Percentiles rank a stretch among this genome's conserved stretches.
These are phyloP conservation scores for Spea bombifrons DNA, from an alignment of 2,113 vertebrate species.

Conservation along the genomic window DNA sequence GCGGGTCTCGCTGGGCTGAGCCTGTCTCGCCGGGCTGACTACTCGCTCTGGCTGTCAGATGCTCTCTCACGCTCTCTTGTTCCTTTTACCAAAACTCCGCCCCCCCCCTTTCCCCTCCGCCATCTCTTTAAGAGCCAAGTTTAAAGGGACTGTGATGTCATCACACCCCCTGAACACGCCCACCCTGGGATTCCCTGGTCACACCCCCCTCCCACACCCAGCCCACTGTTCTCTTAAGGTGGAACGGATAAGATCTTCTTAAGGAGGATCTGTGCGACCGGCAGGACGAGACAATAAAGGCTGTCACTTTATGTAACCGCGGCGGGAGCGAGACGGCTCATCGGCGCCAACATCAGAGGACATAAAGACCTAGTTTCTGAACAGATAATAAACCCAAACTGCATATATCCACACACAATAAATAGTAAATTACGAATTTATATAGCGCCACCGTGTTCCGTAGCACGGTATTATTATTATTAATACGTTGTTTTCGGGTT, in stretches of 20 bases:
- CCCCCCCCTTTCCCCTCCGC: slow-evolving; percentile 23
- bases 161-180: slow-evolving; percentile 2
- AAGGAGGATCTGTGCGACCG: background rate
- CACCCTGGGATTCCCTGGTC: slow-evolving; percentile 32
- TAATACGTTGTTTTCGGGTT: no score
- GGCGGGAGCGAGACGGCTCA: no score
- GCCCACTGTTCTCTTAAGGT: slow-evolving; percentile 19
- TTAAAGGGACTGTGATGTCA: slow-evolving; percentile 44
- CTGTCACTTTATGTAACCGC: no score
- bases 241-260: background rate
- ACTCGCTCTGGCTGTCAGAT: background rate
- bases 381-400: no score
- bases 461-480: no score
- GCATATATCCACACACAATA: no score
- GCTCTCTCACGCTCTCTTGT: slow-evolving; percentile 22
- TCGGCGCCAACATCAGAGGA: no score
- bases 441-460: no score
- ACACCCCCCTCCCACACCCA: slow-evolving; percentile 30
- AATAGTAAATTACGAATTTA: no score
- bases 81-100: background rate
- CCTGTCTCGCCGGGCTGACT: background rate
- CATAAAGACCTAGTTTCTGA: no score
- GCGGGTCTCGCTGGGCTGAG: background rate
- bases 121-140: slow-evolving; percentile 11
- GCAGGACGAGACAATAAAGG: no score